Evolutionary conservation across 2,113 vertebrate genomes (phyloP).

Genomic region (Neoarius graeffei): DNA sequence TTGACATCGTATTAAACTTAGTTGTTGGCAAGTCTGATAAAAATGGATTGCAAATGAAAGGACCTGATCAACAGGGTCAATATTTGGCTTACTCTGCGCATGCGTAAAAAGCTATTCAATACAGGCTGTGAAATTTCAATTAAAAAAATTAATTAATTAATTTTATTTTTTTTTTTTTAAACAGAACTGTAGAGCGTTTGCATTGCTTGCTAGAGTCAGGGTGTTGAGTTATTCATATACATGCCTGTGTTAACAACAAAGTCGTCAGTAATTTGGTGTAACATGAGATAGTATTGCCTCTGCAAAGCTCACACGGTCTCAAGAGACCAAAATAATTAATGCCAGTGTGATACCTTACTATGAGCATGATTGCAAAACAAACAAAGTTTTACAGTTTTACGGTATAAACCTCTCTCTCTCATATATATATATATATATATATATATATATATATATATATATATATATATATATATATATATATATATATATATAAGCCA

Average conservation of each 20-base stretch:
- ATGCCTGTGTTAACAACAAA: conserved; percentile 15
- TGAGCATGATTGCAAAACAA: neutral
- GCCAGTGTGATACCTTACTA: neutral
- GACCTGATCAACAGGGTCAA: neutral
- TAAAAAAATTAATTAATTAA: neutral
- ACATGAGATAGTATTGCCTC: conserved; percentile 21
- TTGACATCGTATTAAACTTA: neutral
- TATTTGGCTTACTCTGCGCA: neutral
- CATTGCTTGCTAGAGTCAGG: neutral
- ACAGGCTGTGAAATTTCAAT: neutral
- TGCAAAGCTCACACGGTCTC: conserved; percentile 21
- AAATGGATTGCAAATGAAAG: neutral
- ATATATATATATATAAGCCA: neutral
- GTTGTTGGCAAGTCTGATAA: neutral
- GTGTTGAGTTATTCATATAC: neutral
- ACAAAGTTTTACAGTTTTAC: no score
- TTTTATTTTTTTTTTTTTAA: neutral
- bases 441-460: no score
- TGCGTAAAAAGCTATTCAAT: neutral
- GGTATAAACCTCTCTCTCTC: no score
- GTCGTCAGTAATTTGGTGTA: conserved; percentile 19
- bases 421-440: no score
- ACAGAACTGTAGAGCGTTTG: neutral
- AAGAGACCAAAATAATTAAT: conserved; percentile 9
- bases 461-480: no score